phyloP scores from a whole-genome alignment of 1,140 invertebrate species.

The Neomicropteryx cornuta region DNA sequence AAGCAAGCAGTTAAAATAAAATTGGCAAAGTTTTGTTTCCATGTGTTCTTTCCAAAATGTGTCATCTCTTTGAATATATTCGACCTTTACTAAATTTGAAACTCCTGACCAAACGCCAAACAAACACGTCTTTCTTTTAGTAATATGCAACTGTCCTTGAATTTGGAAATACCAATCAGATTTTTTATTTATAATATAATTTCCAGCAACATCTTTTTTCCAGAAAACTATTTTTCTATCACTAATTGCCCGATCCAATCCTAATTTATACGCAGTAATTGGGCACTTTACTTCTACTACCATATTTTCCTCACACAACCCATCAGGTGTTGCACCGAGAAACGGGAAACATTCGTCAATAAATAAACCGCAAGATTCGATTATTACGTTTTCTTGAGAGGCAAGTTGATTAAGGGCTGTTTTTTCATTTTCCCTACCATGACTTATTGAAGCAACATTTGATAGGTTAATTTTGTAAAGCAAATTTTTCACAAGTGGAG shows the following conservation, averaged over 20 bases:
- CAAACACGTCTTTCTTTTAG: conserved; percentile 12
- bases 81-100: not conserved
- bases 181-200: conserved; percentile 12
- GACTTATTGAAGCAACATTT: conserved; percentile 12
- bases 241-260: not conserved
- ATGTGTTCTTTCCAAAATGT: conserved; percentile 2
- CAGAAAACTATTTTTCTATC: not conserved
- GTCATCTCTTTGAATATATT: conserved; percentile 4
- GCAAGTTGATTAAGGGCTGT: conserved; percentile 16
- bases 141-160: conserved; percentile 20
- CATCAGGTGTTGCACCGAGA: conserved; percentile 28
- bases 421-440: conserved; percentile 20
- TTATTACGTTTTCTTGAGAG: conserved; percentile 7
- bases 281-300: conserved; percentile 25
- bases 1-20: not conserved
- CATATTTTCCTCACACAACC: conserved; percentile 22
- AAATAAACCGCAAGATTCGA: conserved; percentile 23
- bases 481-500: conserved; percentile 10
- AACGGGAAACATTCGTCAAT: conserved; percentile 20
- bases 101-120: conserved; percentile 13
- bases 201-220: not conserved
- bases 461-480: conserved; percentile 10
- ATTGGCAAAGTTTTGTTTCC: not conserved
- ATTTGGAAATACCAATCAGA: conserved; percentile 21
- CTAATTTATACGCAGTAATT: conserved; percentile 7